Evolutionary conservation across 2,888 invertebrate species (phyloP), one percentile per base, ranked within the genome.

Genomic region (Chironomus riparius): DNA sequence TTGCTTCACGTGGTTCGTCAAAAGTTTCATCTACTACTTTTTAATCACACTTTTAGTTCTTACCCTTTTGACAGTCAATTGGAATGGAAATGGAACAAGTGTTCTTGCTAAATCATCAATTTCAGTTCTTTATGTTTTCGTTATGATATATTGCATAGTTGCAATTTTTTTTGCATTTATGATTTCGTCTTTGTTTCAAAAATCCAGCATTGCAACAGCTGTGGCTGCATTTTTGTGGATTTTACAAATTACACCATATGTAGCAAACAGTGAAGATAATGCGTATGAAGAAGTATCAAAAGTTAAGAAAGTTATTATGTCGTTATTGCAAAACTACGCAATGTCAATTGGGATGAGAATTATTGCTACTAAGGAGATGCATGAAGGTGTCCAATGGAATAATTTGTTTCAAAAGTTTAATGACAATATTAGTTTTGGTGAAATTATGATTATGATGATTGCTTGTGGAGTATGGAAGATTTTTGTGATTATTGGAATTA

Each of bases 321-420:
- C 62, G 2, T 38, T 62, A 3, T 7, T 50, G 15, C 6, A n/a
- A 10, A 95, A 95, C 81, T 88, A 91, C 0, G 94, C 91, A 3
- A 91, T 95, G 91, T 88, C 91, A 0, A 90, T 89, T 79, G 94
- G 92, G 89, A 91, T 80, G 83, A 93, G 10, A 87, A 94, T 62
- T 83, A 92, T 10, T 88, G 88, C 81, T 89, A 87, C 81, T 84
- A 84, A 10, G 77, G 88, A 90, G 77, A 87, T 87, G 61, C 92
- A 91, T 79, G 87, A 88, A 80, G 91, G 90, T 10, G 77, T 84
- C 3, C 82, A 83, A 72, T 83, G 82, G 82, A 83, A 85, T 10
- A 89, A 89, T 71, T 84, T 92, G 73, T 88, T 88, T 80, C 80
- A 84, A 1, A 86, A 89, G 0, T 87, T 88, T 2, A 92, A 92